These are phyloP conservation scores for Amorpha juglandis DNA, from an alignment of 2,888 invertebrate genomes.

Conservation along the genomic window DNA sequence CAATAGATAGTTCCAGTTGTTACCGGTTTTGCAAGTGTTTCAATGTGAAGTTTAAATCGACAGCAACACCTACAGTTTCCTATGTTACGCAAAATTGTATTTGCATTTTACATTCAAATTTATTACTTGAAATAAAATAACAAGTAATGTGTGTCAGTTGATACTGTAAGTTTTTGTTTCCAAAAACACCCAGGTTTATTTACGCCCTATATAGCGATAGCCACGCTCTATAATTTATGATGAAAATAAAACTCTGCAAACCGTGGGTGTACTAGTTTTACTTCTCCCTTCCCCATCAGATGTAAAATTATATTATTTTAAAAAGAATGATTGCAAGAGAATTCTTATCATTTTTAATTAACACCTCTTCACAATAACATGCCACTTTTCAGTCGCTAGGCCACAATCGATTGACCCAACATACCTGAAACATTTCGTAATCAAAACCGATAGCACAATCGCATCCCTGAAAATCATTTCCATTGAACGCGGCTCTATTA, in stretches of 20 bases:
- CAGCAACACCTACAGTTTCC: conserved; percentile 23
- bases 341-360: not conserved
- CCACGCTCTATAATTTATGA: too few species aligned
- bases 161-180: not conserved
- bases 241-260: too few species aligned
- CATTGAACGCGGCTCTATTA: conserved; percentile 24
- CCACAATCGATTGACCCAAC: conserved; percentile 9
- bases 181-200: too few species aligned
- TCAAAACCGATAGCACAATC: conserved; percentile 20
- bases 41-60: conserved; percentile 26
- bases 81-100: conserved; percentile 4
- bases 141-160: not conserved
- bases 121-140: not conserved
- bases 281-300: too few species aligned
- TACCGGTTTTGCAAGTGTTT: conserved; percentile 27
- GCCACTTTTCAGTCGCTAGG: not conserved
- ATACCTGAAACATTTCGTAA: conserved; percentile 21
- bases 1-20: conserved; percentile 22
- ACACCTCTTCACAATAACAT: not conserved
- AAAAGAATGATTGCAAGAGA: not conserved
- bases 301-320: too few species aligned
- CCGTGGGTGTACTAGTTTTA: too few species aligned
- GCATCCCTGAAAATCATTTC: conserved; percentile 28
- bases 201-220: too few species aligned
- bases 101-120: conserved; percentile 12